Evolutionary conservation across 2,888 invertebrate genomes (phyloP), one percentile per base, ranked within the genome.

Genomic region (Candidula unifasciata): DNA sequence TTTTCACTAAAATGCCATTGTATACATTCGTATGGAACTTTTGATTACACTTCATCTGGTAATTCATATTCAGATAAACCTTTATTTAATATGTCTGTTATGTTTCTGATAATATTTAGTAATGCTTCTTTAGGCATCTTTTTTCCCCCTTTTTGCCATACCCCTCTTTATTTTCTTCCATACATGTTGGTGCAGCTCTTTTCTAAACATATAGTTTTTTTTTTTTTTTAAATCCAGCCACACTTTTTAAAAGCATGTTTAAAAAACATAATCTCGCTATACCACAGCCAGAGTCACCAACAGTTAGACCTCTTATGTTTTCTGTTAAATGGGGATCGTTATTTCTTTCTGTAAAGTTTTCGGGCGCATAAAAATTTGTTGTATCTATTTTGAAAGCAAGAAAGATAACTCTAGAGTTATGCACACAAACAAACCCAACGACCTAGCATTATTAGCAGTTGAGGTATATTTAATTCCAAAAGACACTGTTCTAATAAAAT

Each of bases 201-300:
- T 66, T 27, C 30, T 27, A 66, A 66, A 66, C 66, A 66, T 66
- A 66, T 27, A 66, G 66, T n/a, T n/a, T n/a, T n/a, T n/a, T 27
- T 66, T 66, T 27, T 66, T 66, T 27, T 27, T 27, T 27, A 1
- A 44, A 44, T 10, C 3, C 3, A 44, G 13, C 6, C n/a, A 66
- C 66, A n/a, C 66, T 27, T 66, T 27, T 66, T n/a, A 66, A 66
- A 66, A 66, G n/a, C 27, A 66, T 44, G 27, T 66, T 0, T 66
- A 66, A 66, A 66, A 66, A 27, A 27, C n/a, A 66, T 27, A n/a
- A n/a, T 66, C 3, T 66, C n/a, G 66, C 27, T 66, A 27, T 66
- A 66, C 27, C 66, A n/a, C 66, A 24, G 27, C 66, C 66, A 66
- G 66, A 60, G n/a, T 66, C 66, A n/a, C 27, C n/a, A 66, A 66